Percentiles rank a stretch among this genome's conserved stretches.
phyloP scores from a whole-genome alignment of 2,797 vertebrate genomes.

The Nothura maculosa region DNA sequence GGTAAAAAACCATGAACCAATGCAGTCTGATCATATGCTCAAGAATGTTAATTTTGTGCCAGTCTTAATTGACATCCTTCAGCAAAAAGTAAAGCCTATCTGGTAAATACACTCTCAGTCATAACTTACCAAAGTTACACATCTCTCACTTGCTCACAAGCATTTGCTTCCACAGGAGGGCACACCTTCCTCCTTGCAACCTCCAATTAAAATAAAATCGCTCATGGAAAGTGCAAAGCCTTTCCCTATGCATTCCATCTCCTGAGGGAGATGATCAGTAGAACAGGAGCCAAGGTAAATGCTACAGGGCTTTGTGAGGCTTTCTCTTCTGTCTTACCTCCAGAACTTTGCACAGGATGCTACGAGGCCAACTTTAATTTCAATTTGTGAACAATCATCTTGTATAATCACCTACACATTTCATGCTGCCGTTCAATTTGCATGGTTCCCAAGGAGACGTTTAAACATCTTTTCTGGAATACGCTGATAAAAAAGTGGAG shows the following conservation, averaged over 20 bases:
- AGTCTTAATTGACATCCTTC: neutral
- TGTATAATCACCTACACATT: neutral
- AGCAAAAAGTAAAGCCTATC: neutral
- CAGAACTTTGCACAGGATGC: neutral
- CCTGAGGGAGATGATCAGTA: neutral
- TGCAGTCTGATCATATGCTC: accelerated
- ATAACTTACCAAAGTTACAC: neutral
- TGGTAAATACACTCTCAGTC: neutral
- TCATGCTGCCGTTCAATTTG: neutral
- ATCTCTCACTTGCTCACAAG: neutral
- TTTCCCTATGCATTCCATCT: neutral
- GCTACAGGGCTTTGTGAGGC: neutral
- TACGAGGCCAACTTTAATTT: neutral
- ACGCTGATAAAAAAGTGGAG: conserved; percentile 7
- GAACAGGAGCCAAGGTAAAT: neutral
- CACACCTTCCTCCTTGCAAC: neutral
- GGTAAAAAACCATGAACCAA: neutral
- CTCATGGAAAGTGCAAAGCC: neutral
- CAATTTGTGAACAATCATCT: neutral
- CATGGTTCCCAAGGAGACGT: conserved; percentile 7
- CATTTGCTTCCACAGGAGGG: neutral
- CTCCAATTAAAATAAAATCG: neutral
- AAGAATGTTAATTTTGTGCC: neutral
- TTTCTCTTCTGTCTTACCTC: neutral
- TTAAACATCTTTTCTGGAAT: conserved; percentile 20